Evolutionary conservation across 2,797 vertebrate species (phyloP), one percentile per base, ranked within the genome.

Genomic region (Etheostoma perlongum): DNA sequence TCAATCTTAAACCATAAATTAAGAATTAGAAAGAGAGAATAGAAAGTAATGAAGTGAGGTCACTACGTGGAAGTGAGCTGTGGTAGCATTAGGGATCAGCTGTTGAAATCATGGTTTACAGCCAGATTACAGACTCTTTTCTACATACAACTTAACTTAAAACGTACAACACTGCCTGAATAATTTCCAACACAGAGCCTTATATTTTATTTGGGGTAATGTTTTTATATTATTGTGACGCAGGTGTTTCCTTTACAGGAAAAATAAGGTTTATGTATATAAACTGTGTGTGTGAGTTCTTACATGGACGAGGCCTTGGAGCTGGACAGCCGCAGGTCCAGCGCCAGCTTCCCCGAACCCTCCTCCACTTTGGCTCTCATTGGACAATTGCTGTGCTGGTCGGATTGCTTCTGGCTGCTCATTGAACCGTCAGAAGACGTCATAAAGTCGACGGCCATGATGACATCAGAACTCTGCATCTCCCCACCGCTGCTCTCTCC

Each of bases 301-400:
- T 91, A 99, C 98, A 98, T 97, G 62, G 98, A 99, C n/a, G 98
- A 97, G 78, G 97, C 96, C 18, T 98, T 96, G 74, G 97, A 96
- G 93, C 97, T 98, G 79, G 97, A 98, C 78, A 99, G 95, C 46
- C 97, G 92, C 57, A 98, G 96, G 88, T 99, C 98, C 65, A 96
- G 93, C 44, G 96, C 96, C 90, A 99, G 91, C 85, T 96, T 97
- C 82, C 97, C 97, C 13, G 97, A 95, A 81, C 94, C 95, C 92
- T 95, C 97, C 94, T 95, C 97, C 94, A 95, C 84, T 76, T 94
- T 96, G 54, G 87, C 82, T n/a, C 65, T 89, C 93, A 90, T 92
- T 85, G 67, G 25, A 93, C 83, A 72, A 42, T 91, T 30, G 47
- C 81, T 52, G 76, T 78, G 76, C 7, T 52, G 18, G 54, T 89